Percentiles rank a stretch among this genome's conserved stretches.
phyloP scores from a whole-genome alignment of 1,140 invertebrate genomes.

The Calliphora vicina region DNA sequence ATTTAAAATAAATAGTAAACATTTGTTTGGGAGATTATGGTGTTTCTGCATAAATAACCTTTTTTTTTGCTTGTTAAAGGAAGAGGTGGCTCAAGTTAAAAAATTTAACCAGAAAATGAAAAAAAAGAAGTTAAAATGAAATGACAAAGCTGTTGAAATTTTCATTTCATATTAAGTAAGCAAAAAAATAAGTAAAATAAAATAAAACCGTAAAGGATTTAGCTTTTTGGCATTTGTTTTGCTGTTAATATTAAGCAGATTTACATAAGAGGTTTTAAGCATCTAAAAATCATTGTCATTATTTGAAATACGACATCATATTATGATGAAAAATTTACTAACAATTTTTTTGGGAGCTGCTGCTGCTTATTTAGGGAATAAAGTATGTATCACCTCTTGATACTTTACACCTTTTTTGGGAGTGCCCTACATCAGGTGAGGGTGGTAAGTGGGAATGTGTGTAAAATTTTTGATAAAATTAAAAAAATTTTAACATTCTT shows the following conservation, averaged over 20 bases:
- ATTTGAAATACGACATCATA: slow-evolving; percentile 11
- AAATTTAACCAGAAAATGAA: background rate
- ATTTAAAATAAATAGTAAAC: slow-evolving; percentile 14
- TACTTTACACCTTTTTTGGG: background rate
- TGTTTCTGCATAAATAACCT: background rate
- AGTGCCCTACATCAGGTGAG: background rate
- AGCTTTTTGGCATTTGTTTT: background rate
- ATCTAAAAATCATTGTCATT: slow-evolving; percentile 9
- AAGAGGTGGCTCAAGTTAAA: background rate
- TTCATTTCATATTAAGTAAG: background rate
- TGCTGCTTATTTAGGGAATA: background rate
- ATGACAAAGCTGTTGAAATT: background rate
- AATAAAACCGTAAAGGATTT: background rate
- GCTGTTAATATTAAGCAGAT: background rate
- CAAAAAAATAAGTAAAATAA: background rate
- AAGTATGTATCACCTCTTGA: background rate
- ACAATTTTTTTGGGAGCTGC: background rate
- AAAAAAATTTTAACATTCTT: too few relatives aligned
- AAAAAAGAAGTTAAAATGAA: background rate
- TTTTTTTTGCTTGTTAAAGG: background rate
- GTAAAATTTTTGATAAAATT: too few relatives aligned
- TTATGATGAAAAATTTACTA: background rate
- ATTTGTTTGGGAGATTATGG: background rate
- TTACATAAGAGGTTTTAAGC: background rate
- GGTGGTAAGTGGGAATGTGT: too few relatives aligned